Conservation (phyloP, 2,797 vertebrate genomes). For the Scyliorhinus canicula region DNA sequence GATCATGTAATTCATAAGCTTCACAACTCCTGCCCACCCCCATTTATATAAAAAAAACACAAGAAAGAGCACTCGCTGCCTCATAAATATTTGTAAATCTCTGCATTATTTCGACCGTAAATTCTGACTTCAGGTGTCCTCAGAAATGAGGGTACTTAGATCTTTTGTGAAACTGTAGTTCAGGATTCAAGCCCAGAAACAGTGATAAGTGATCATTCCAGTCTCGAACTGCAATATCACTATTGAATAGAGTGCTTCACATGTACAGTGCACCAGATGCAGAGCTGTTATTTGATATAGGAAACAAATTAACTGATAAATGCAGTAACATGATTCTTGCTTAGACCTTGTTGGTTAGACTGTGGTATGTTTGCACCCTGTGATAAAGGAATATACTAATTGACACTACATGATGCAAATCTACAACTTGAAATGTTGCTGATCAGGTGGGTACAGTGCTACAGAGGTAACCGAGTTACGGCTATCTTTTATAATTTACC, state of each 20-base stretch:
- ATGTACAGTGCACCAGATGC: not conserved
- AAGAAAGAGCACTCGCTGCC: not conserved
- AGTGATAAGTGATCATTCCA: not conserved
- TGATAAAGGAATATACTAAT: slow-evolving; percentile 20
- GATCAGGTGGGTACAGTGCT: not conserved
- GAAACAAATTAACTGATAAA: not conserved
- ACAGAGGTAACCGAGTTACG: not conserved
- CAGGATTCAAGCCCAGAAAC: not conserved
- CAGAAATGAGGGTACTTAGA: not conserved
- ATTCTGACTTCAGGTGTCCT: not conserved
- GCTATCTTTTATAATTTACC: not conserved
- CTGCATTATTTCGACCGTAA: not conserved
- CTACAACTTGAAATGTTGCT: not conserved
- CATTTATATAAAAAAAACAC: not conserved
- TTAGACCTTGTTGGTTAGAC: slow-evolving; percentile 10
- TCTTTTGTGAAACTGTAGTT: not conserved
- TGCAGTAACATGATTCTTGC: slow-evolving; percentile 29
- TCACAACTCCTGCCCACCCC: not conserved
- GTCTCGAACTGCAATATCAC: not conserved
- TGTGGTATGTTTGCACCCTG: slow-evolving; percentile 12
- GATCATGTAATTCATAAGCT: not conserved
- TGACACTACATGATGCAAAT: slow-evolving; percentile 10
- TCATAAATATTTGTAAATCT: not conserved
- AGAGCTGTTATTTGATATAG: slow-evolving; percentile 25
- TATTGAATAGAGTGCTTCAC: not conserved